phyloP scores from a whole-genome alignment of 2,797 vertebrate species.

The Gadopsis bispinosus region DNA sequence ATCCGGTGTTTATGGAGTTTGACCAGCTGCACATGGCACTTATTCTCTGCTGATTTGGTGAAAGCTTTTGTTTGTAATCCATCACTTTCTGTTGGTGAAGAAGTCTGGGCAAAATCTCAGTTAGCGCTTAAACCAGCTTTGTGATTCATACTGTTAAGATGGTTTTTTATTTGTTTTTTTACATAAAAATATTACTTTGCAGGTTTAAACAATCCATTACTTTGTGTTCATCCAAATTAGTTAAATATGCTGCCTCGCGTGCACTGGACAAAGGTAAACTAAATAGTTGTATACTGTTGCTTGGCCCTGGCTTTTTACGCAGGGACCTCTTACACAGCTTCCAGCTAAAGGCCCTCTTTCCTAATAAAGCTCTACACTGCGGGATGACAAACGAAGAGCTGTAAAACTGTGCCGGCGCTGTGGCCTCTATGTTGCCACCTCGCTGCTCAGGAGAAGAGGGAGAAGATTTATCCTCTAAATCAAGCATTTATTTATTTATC shows the following conservation, averaged over 20 bases:
- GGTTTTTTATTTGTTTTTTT: neutral
- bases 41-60: neutral
- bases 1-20: no score
- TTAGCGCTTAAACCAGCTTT: neutral
- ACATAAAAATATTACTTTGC: neutral
- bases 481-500: slow-evolving; percentile 61
- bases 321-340: neutral
- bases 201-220: neutral
- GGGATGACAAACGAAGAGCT: slow-evolving; percentile 11
- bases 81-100: neutral
- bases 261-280: neutral
- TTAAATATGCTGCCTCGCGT: neutral
- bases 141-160: neutral
- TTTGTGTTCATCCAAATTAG: neutral
- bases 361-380: neutral
- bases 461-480: slow-evolving; percentile 51
- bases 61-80: neutral
- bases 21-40: neutral
- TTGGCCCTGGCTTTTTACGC: neutral
- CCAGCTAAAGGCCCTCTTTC: slow-evolving; percentile 7
- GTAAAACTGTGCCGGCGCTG: neutral
- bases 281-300: neutral
- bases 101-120: neutral
- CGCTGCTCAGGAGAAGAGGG: slow-evolving; percentile 2
- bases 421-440: neutral